These are phyloP conservation scores for Bubo blakistoni DNA, from an alignment of 2,113 vertebrate genomes.

Conservation along the genomic window DNA sequence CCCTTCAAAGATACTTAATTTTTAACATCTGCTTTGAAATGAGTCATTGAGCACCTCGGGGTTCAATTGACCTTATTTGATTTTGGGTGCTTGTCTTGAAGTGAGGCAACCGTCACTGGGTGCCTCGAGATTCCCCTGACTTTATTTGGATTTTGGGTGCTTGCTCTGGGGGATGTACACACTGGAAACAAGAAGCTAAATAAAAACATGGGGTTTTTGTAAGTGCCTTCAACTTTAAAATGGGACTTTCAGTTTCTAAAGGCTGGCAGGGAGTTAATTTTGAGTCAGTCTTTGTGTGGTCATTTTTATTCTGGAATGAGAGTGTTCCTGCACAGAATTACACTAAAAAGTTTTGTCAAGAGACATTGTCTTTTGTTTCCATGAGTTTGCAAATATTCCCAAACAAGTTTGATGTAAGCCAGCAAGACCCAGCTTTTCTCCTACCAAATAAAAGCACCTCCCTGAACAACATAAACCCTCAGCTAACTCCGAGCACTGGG, in stretches of 20 bases:
- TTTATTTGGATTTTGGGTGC: neutral
- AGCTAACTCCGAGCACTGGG: neutral
- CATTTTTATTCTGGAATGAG: slow-evolving; percentile 40
- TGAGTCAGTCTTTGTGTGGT: slow-evolving; percentile 59
- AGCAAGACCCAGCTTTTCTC: slow-evolving; percentile 5
- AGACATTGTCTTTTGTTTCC: slow-evolving; percentile 59
- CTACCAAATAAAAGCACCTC: neutral
- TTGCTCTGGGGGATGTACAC: neutral
- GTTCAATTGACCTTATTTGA: neutral
- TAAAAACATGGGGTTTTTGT: neutral
- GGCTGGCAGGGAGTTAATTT: slow-evolving; percentile 5
- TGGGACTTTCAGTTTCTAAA: slow-evolving; percentile 46
- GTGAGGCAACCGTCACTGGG: neutral
- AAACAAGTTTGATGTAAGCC: slow-evolving; percentile 45
- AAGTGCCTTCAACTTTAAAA: neutral
- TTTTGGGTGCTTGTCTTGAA: neutral
- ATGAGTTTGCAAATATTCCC: slow-evolving; percentile 42
- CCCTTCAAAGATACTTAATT: neutral
- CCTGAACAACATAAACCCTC: neutral
- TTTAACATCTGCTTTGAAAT: neutral
- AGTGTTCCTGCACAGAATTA: slow-evolving; percentile 24
- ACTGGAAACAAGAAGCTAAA: neutral
- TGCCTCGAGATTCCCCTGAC: neutral
- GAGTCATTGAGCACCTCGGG: neutral
- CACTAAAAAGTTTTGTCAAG: slow-evolving; percentile 32